Evolutionary conservation across 2,888 invertebrate species (phyloP).

Genomic region (Agonopterix subpropinquella): DNA sequence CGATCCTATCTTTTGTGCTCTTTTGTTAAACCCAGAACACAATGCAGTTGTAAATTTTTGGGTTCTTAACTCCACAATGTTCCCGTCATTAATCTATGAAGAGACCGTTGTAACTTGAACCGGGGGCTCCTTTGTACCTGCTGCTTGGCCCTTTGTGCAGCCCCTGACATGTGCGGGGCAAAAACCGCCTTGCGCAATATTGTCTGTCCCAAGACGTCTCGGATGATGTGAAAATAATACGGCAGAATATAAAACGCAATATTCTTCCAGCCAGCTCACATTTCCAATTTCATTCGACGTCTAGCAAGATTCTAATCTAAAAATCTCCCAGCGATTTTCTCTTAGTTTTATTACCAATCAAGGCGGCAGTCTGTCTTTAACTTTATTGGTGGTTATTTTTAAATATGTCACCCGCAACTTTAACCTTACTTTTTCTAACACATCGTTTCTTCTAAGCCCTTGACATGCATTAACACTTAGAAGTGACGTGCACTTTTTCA

Average conservation of each 20-base stretch:
- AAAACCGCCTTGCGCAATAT: slow-evolving; percentile 69
- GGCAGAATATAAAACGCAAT: slow-evolving; percentile 45
- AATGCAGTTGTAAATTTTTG: slow-evolving; percentile 75
- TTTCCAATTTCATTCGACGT: slow-evolving; percentile 28
- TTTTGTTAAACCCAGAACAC: slow-evolving; percentile 54
- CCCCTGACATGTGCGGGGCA: slow-evolving; percentile 66
- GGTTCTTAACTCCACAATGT: slow-evolving; percentile 72
- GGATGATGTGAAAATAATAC: slow-evolving; percentile 63
- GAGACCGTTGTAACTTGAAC: slow-evolving; percentile 65
- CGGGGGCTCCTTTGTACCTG: slow-evolving; percentile 69
- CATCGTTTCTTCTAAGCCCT: slow-evolving; percentile 62
- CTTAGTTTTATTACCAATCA: slow-evolving; percentile 35
- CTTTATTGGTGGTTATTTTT: slow-evolving; percentile 47
- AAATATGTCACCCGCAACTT: slow-evolving; percentile 69
- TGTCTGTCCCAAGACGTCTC: slow-evolving; percentile 47
- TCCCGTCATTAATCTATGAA: slow-evolving; percentile 70
- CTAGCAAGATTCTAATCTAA: slow-evolving; percentile 33
- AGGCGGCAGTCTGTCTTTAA: slow-evolving; percentile 33
- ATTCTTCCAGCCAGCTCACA: slow-evolving; percentile 27
- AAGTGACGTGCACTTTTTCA: slow-evolving; percentile 59
- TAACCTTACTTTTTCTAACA: slow-evolving; percentile 58
- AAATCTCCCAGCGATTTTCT: slow-evolving; percentile 28
- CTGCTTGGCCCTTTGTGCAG: slow-evolving; percentile 54
- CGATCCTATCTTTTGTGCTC: slow-evolving; percentile 66
- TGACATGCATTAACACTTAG: slow-evolving; percentile 74